A percentile compares a stretch with the other conserved stretches of the same genome.
These are phyloP conservation scores for Dermolepida albohirtum DNA, from an alignment of 2,888 invertebrate genomes.

Conservation along the genomic window DNA sequence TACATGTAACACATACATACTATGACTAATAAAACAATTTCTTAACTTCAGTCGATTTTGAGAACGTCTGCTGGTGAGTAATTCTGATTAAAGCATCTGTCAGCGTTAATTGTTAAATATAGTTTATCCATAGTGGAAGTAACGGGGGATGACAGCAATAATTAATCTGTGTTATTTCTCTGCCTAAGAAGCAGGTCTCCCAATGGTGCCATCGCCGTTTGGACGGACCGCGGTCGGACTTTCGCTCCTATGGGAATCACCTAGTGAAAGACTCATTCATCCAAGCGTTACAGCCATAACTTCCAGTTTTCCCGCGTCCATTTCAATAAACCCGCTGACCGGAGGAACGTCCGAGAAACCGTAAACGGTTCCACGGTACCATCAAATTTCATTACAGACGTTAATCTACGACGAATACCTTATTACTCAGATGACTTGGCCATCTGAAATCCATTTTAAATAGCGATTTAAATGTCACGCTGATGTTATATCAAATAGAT, in stretches of 20 bases:
- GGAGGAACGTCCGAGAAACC: conserved; percentile 36
- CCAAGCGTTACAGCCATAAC: conserved; percentile 48
- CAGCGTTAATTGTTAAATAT: conserved; percentile 66
- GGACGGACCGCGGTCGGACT: conserved; percentile 54
- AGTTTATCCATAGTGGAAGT: conserved; percentile 64
- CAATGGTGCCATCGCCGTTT: conserved; percentile 60
- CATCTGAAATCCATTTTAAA: conserved; percentile 27
- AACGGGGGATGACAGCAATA: conserved; percentile 65
- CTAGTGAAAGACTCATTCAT: conserved; percentile 51
- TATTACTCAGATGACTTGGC: conserved; percentile 33
- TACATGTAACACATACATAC: not conserved
- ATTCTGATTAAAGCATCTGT: conserved; percentile 59
- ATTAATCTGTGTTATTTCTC: conserved; percentile 66
- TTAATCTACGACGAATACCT: conserved; percentile 38
- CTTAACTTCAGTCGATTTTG: conserved; percentile 13
- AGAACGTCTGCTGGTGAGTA: conserved; percentile 41
- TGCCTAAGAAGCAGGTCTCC: conserved; percentile 62
- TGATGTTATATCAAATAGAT: no score
- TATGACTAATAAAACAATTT: conserved; percentile 1
- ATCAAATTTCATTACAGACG: conserved; percentile 38
- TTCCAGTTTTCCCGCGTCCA: conserved; percentile 47
- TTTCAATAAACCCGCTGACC: conserved; percentile 42
- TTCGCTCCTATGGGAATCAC: conserved; percentile 51
- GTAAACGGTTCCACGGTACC: conserved; percentile 31
- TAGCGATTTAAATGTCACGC: no score